Percentiles rank a stretch among this genome's conserved stretches.
These are phyloP conservation scores for Eunapius fragilis DNA, from an alignment of 37 sponge, comb jelly and placozoan genomes.

Conservation along the genomic window DNA sequence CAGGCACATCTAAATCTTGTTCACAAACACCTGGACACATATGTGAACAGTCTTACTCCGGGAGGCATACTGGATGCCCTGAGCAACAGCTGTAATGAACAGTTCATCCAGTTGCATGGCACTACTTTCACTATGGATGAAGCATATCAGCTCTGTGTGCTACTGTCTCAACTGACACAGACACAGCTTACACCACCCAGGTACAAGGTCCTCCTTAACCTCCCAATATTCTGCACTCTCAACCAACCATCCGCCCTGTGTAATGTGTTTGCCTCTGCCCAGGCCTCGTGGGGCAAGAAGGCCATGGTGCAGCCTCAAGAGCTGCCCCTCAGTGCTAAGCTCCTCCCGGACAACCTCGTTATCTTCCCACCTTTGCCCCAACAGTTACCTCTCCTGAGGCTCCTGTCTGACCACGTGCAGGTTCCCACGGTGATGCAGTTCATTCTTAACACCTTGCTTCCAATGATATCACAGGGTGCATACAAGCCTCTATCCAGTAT, in stretches of 20 bases:
- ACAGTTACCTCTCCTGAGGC: constrained; percentile 16
- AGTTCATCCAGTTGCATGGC: not conserved
- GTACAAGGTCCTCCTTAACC: not conserved
- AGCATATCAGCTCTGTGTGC: constrained; percentile 4
- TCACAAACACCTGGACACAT: constrained; percentile 2
- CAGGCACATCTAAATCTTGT: not conserved
- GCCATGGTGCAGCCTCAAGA: constrained; percentile 28
- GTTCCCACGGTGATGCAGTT: constrained; percentile 15
- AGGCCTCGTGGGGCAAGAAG: not conserved
- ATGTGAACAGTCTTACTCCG: constrained; percentile 3
- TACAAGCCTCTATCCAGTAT: not conserved
- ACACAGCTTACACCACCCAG: not conserved
- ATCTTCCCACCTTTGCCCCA: not conserved
- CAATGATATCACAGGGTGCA: constrained; percentile 11
- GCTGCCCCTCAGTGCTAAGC: not conserved
- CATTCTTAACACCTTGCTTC: constrained; percentile 7
- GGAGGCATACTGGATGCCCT: constrained; percentile 20
- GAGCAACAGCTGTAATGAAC: not conserved
- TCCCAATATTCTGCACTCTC: not conserved
- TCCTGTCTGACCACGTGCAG: not conserved
- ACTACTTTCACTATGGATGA: constrained; percentile 12
- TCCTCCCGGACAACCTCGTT: constrained; percentile 14
- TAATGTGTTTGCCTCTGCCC: not conserved
- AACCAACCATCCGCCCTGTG: not conserved
- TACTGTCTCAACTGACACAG: not conserved